These are phyloP conservation scores for Morelia viridis DNA, from an alignment of 2,797 vertebrate species.

Conservation along the genomic window DNA sequence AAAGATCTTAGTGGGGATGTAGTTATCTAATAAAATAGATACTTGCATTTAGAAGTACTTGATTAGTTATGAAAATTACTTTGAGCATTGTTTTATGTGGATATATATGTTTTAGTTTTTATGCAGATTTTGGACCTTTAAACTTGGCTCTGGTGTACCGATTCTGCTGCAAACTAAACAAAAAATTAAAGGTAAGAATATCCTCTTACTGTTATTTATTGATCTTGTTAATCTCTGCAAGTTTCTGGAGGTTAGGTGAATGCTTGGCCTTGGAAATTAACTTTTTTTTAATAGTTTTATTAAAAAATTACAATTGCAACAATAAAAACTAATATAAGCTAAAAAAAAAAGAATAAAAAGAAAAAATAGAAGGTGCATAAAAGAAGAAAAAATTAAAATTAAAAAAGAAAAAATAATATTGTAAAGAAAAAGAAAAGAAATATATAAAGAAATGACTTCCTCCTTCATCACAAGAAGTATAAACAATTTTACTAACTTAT, in stretches of 20 bases:
- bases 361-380: not conserved
- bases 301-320: not conserved
- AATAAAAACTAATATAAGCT: not conserved
- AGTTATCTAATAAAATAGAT: not conserved
- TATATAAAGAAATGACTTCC: not conserved
- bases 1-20: not conserved
- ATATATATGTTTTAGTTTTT: conserved; percentile 80
- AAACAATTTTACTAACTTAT: not conserved
- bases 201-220: not conserved
- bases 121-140: conserved; percentile 92
- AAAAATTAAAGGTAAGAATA: conserved; percentile 92
- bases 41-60: not conserved
- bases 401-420: not conserved
- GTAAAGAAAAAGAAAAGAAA: not conserved
- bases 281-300: not conserved
- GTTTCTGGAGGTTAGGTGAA: not conserved
- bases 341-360: not conserved
- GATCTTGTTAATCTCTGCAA: not conserved
- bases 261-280: not conserved
- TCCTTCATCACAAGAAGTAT: not conserved
- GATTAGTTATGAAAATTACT: not conserved
- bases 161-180: conserved; percentile 98
- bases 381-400: not conserved
- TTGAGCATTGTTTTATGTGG: conserved; percentile 7
- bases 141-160: conserved; percentile 92